phyloP scores from a whole-genome alignment of 2,888 invertebrate species.

The Trissolcus japonicus region DNA sequence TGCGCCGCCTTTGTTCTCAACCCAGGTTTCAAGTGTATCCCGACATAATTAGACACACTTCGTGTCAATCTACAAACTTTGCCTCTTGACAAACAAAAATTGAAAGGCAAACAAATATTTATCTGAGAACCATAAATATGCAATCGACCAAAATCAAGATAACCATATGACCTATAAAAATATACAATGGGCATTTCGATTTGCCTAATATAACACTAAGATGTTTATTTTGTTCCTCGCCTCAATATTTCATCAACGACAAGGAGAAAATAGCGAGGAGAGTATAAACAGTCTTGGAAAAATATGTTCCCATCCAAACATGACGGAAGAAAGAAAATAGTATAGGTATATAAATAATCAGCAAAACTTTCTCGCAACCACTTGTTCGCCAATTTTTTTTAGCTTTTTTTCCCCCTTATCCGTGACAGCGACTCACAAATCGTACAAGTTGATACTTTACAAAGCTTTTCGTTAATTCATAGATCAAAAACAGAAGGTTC shows the following conservation, averaged over 20 bases:
- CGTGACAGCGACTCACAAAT: slow-evolving; percentile 12
- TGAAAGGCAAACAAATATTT: no score
- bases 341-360: slow-evolving; percentile 4
- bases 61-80: background rate
- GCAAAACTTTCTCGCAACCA: slow-evolving; percentile 46
- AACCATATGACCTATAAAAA: background rate
- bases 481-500: slow-evolving; percentile 60
- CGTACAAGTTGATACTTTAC: slow-evolving; percentile 15
- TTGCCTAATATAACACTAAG: background rate
- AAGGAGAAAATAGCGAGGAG: background rate
- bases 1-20: slow-evolving; percentile 56
- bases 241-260: background rate
- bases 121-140: no score
- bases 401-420: no score
- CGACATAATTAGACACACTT: slow-evolving; percentile 37
- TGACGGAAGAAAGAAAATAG: background rate
- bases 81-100: background rate
- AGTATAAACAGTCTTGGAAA: background rate
- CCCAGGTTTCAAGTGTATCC: slow-evolving; percentile 22
- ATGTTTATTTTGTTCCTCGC: background rate
- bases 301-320: background rate
- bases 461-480: slow-evolving; percentile 49
- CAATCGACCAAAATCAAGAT: no score
- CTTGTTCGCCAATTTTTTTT: no score
- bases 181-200: background rate